These are phyloP conservation scores for Pocota personata DNA, from an alignment of 2,888 invertebrate genomes.

Conservation along the genomic window DNA sequence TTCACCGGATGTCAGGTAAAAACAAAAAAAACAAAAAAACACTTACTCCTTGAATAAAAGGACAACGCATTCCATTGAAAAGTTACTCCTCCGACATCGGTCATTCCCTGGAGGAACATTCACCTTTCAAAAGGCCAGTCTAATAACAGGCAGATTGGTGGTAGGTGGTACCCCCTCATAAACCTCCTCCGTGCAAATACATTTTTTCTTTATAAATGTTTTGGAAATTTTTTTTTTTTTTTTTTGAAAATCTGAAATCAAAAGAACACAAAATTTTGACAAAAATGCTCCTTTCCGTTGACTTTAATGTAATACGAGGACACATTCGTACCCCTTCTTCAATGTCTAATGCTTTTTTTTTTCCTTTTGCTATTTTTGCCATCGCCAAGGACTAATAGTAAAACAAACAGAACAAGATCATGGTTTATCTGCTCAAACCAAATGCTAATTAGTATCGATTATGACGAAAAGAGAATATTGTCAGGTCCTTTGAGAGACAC, in stretches of 20 bases:
- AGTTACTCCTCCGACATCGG: constrained; percentile 33
- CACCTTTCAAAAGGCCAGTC: background rate
- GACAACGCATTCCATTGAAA: constrained; percentile 45
- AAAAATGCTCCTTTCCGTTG: background rate
- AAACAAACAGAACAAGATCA: constrained; percentile 32
- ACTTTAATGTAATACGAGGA: background rate
- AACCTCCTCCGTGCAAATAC: constrained; percentile 16
- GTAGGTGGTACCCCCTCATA: background rate
- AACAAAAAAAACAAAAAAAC: background rate
- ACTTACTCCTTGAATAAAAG: background rate
- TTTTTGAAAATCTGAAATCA: background rate
- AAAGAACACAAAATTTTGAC: background rate
- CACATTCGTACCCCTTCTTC: background rate
- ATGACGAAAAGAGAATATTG: background rate
- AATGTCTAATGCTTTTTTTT: background rate
- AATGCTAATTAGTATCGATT: constrained; percentile 66
- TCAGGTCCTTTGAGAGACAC: background rate
- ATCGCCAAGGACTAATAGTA: constrained; percentile 23
- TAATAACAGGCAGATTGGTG: background rate
- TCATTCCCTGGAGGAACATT: constrained; percentile 16
- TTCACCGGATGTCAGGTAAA: constrained; percentile 29
- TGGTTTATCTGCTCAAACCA: constrained; percentile 24
- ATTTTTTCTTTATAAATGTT: constrained; percentile 25
- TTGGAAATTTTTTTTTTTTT: constrained; percentile 1
- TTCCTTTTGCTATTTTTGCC: background rate